Base-by-base conservation (phyloP, 2,113 vertebrate genomes). In the Myrmecophaga tridactyla region DNA sequence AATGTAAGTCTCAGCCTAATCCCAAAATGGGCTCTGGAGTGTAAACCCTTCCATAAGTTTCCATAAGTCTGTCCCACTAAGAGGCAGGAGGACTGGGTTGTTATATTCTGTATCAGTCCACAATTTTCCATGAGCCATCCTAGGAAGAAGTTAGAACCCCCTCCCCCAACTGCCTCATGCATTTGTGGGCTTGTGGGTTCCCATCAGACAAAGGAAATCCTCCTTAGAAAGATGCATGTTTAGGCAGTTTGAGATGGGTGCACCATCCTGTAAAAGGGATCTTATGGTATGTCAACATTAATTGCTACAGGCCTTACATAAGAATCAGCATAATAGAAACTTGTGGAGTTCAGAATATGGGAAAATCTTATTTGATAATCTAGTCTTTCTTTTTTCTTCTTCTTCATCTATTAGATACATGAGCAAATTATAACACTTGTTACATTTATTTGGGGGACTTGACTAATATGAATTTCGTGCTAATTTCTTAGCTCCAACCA, bases 41-140 rank as follows among this genome's bases (percentile, higher is more conserved):
- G 15, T 46, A 31, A 87, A 46, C 53, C n/a, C 2, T 94, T 82
- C 31, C 90, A n/a, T 3, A 27, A 41, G 15, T n/a, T 92, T 82
- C 31, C 90, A 34, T 3, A 23, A 36, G 13, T n/a, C 43, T 41
- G 27, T 73, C 31, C 21, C 25, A 11, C 2, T 53, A 86, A 11
- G 25, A 63, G 29, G 58, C 13, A 53, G 27, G 12, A 25, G 13
- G n/a, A 9, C 1, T 6, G 5, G n/a, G 4, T 0, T 65, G 2
- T 15, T 75, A n/a, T 1, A 2, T 34, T 69, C 48, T 13, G 9
- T 36, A 27, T 65, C 17, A 21, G 4, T 0, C 7, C 25, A 3
- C 60, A 18, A 2, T 39, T 94, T 92, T n/a, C n/a, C 34, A 70
- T 43, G 36, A 63, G 41, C 12, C 23, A 51, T 21, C 31, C 14